Base-by-base conservation (phyloP, 1,140 invertebrate genomes). In the Eueides isabella region DNA sequence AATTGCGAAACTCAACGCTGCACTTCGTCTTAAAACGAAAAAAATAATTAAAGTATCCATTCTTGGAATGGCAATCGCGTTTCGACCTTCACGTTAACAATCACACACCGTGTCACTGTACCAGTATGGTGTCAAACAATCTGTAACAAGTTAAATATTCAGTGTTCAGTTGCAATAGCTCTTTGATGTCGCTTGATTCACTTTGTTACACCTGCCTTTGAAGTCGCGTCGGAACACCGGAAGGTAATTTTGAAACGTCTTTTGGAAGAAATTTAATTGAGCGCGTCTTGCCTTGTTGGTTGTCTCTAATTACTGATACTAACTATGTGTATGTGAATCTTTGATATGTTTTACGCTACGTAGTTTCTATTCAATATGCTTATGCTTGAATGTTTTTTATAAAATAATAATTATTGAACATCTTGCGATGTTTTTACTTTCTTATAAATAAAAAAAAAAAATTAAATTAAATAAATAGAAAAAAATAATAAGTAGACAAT, bases 131-230 rank as follows among this genome's bases (percentile, higher is more conserved):
- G 9, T 9, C 7, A 31, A 31, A 31, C 31, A 55, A 55, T 55
- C 7, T 55, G 23, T 55, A 55, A 55, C 48, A 26, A 55, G 7
- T 55, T 55, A 26, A 55, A 55, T 26, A 55, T 26, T 55, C 48
- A 55, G 48, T 26, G 48, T 9, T 55, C 11, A 12, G 48, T 26
- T 55, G 48, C 48, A 26, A 26, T 11, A 4, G 11, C 9, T 23
- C 48, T 55, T 55, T 55, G 48, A 55, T 26, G 11, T 44, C n/a
- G 41, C 41, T 19, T 44, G 41, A 23, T 44, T 44, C 41, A 5
- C 41, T 19, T 44, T 44, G 41, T 55, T 23, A 11, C 23, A 55
- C 48, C 48, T 55, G 48, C 48, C 48, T 55, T 26, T 55, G 48
- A 26, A 55, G 16, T 55, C 23, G 48, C 48, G 3, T n/a, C 23